Percentiles rank a stretch among this genome's conserved stretches.
These are phyloP conservation scores for Clitarchus hookeri DNA, from an alignment of 2,888 invertebrate genomes.

Conservation along the genomic window DNA sequence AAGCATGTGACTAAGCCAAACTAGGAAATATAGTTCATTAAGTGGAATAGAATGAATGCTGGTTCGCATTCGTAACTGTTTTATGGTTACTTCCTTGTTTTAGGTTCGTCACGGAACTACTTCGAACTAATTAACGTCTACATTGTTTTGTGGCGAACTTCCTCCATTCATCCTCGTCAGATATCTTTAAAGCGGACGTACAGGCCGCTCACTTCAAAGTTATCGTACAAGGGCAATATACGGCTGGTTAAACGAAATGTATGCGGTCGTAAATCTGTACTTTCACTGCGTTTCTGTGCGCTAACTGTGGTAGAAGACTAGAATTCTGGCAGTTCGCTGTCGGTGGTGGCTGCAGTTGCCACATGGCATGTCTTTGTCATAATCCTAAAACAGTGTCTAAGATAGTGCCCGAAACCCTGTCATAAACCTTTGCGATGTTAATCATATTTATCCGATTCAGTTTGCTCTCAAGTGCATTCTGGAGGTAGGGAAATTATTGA, in stretches of 20 bases:
- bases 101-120: constrained; percentile 5
- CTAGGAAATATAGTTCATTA: background rate
- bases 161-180: background rate
- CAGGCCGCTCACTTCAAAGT: background rate
- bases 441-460: too few relatives aligned
- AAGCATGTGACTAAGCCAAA: background rate
- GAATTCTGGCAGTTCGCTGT: too few relatives aligned
- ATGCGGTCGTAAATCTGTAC: background rate
- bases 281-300: too few relatives aligned
- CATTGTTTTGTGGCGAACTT: constrained; percentile 14
- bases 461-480: too few relatives aligned
- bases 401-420: too few relatives aligned
- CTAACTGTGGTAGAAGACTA: too few relatives aligned
- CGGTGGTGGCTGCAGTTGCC: too few relatives aligned
- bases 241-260: background rate
- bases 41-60: background rate
- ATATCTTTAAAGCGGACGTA: background rate
- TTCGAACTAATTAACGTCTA: background rate
- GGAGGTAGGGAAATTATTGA: too few relatives aligned
- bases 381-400: too few relatives aligned
- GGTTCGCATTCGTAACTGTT: background rate
- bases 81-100: background rate
- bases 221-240: background rate
- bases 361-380: too few relatives aligned
- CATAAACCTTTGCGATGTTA: too few relatives aligned